Evolutionary conservation across 1,140 invertebrate species (phyloP), one percentile per base, ranked within the genome.

Genomic region (Triops cancriformis): DNA sequence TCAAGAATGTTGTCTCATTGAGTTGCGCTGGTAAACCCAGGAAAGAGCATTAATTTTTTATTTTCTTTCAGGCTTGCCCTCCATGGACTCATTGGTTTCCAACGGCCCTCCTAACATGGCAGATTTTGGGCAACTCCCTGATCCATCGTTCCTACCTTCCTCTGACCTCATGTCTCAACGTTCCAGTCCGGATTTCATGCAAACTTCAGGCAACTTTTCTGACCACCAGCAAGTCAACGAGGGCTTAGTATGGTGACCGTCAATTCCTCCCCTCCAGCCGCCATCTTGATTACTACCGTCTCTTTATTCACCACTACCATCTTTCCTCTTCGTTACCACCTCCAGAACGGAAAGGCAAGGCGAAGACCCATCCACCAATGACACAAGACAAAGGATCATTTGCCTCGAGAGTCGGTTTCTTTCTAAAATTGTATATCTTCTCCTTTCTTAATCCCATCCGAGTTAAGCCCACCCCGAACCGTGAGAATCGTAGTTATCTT

Each of bases 191-290:
- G 84, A 85, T 80, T 82, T 82, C 80, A 80, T 82, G 76, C 80
- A 90, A 74, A 75, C 73, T 45, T 75, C 86, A 76, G 88, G 88
- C 80, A 89, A 88, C 79, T 91, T 90, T 83, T 88, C 89, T 77
- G 90, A 91, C 85, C 89, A 89, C 77, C 89, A 90, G 85, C 89
- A 90, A 85, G 87, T 91, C 83, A 91, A 89, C 85, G 90, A 91
- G 84, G 89, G 89, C 76, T 87, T 91, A 81, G 90, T 90, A 86
- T 91, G 90, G 90, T 91, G 77, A 78, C 77, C 74, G 31, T 73
- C 31, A 37, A 4, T 37, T 37, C 31, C 31, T 37, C 31, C 41
- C n/a, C 42, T 23, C 43, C 23, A 76, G 37, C 45, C 45, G 27
- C 26, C 45, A 43, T 76, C 31, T 37, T 37, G 31, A 37, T 37